Evolutionary conservation across 2,113 vertebrate genomes (phyloP).

Genomic region (Taxidea taxus): DNA sequence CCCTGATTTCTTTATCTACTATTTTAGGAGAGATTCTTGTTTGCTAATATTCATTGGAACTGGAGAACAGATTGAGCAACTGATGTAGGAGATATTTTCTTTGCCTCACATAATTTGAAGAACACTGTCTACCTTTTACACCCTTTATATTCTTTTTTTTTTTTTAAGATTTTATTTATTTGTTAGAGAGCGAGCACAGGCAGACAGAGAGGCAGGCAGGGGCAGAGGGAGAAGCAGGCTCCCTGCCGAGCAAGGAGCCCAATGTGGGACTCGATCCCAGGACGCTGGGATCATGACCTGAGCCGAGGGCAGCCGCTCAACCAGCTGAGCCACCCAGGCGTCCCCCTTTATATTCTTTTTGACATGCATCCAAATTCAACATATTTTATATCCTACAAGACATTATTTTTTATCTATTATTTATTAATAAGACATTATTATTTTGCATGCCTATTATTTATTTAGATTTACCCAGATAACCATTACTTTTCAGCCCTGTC

Average conservation of each 20-base stretch:
- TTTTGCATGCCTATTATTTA: not conserved
- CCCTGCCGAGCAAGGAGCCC: too few relatives aligned
- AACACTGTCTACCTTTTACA: not conserved
- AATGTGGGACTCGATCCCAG: too few relatives aligned
- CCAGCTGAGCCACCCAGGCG: too few relatives aligned
- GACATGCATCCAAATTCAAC: not conserved
- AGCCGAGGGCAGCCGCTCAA: too few relatives aligned
- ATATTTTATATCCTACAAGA: not conserved
- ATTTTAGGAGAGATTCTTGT: not conserved
- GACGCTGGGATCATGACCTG: too few relatives aligned
- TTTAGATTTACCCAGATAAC: not conserved
- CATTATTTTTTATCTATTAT: too few relatives aligned
- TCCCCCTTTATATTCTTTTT: not conserved
- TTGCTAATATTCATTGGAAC: not conserved
- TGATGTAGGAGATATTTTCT: not conserved
- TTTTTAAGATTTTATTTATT: too few relatives aligned
- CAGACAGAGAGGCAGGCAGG: too few relatives aligned
- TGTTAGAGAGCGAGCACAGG: too few relatives aligned
- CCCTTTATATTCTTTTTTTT: not conserved
- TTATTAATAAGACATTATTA: not conserved
- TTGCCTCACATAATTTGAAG: not conserved
- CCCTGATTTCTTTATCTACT: not conserved
- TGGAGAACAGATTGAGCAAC: not conserved
- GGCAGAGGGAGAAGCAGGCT: too few relatives aligned
- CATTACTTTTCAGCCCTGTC: not conserved